phyloP scores from a whole-genome alignment of 2,888 invertebrate genomes.

The Gymnosoma rotundatum region DNA sequence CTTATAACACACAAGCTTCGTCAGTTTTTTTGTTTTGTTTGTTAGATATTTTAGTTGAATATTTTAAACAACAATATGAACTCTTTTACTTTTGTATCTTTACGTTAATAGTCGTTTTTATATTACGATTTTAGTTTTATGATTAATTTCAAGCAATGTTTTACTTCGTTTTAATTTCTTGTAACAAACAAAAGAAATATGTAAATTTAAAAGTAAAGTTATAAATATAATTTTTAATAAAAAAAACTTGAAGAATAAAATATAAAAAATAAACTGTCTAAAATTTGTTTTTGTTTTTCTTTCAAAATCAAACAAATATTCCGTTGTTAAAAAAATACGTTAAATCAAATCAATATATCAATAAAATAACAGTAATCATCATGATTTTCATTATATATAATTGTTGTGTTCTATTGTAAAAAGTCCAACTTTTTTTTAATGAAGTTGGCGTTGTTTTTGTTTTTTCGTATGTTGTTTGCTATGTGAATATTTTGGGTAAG shows the following conservation, averaged over 20 bases:
- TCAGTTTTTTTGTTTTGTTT: conserved; percentile 76
- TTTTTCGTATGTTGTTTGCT: conserved; percentile 49
- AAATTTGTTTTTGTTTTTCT: conserved; percentile 71
- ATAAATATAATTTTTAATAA: conserved; percentile 47
- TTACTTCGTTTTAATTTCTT: conserved; percentile 51
- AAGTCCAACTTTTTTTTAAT: conserved; percentile 53
- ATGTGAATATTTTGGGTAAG: conserved; percentile 6
- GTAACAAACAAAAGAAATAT: conserved; percentile 55
- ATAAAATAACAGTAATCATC: conserved; percentile 69
- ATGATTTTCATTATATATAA: conserved; percentile 4
- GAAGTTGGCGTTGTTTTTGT: conserved; percentile 70
- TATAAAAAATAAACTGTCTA: conserved; percentile 58
- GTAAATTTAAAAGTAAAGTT: conserved; percentile 19
- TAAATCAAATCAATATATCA: conserved; percentile 59
- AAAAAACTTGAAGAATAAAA: conserved; percentile 44
- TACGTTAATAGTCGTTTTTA: conserved; percentile 53
- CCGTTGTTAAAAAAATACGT: conserved; percentile 46
- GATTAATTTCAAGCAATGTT: conserved; percentile 64
- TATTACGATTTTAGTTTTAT: conserved; percentile 19
- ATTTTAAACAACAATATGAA: conserved; percentile 38
- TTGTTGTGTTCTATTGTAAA: conserved; percentile 23
- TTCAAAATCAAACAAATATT: conserved; percentile 69
- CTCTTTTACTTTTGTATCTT: background rate
- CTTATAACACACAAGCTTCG: conserved; percentile 79
- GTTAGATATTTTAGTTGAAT: conserved; percentile 62